Conservation (phyloP, 1,140 invertebrate species). For the Monochamus saltuarius region DNA sequence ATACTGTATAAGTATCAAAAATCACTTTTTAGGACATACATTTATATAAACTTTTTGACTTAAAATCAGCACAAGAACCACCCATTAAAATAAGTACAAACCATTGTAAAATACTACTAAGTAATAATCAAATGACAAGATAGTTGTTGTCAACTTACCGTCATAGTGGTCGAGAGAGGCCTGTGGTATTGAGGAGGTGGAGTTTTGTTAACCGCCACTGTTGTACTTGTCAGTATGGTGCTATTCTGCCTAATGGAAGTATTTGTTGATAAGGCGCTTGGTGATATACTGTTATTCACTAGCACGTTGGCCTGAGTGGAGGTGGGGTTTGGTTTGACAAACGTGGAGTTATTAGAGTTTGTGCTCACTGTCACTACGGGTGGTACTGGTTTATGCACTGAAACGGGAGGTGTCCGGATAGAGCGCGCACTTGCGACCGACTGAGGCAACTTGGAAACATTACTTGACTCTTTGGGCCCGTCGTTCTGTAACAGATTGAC, state of each 20-base stretch:
- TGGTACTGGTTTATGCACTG: slow-evolving; percentile 2
- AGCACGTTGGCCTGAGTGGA: slow-evolving; percentile 33
- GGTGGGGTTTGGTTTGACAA: slow-evolving; percentile 11
- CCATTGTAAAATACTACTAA: too few relatives aligned
- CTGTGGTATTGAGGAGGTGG: slow-evolving; percentile 24
- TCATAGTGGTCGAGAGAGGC: slow-evolving; percentile 13
- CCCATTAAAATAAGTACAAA: too few relatives aligned
- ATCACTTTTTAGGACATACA: too few relatives aligned
- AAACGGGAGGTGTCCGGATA: background rate
- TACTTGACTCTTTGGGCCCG: slow-evolving; percentile 51
- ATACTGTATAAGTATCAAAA: too few relatives aligned
- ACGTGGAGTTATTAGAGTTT: slow-evolving; percentile 15
- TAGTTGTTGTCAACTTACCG: slow-evolving; percentile 4
- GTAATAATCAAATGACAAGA: background rate
- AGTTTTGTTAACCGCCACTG: slow-evolving; percentile 13
- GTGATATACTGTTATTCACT: slow-evolving; percentile 35
- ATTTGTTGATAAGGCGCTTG: slow-evolving; percentile 42
- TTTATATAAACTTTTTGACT: too few relatives aligned
- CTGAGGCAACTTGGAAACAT: slow-evolving; percentile 2
- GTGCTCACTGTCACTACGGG: slow-evolving; percentile 13
- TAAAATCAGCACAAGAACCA: too few relatives aligned
- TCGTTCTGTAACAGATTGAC: slow-evolving; percentile 91
- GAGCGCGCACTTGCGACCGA: background rate
- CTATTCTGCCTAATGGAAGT: slow-evolving; percentile 35
- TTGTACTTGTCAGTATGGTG: slow-evolving; percentile 32